A percentile compares a stretch with the other conserved stretches of the same genome.
phyloP scores from a whole-genome alignment of 2,113 vertebrate genomes.

The Rutilus rutilus region DNA sequence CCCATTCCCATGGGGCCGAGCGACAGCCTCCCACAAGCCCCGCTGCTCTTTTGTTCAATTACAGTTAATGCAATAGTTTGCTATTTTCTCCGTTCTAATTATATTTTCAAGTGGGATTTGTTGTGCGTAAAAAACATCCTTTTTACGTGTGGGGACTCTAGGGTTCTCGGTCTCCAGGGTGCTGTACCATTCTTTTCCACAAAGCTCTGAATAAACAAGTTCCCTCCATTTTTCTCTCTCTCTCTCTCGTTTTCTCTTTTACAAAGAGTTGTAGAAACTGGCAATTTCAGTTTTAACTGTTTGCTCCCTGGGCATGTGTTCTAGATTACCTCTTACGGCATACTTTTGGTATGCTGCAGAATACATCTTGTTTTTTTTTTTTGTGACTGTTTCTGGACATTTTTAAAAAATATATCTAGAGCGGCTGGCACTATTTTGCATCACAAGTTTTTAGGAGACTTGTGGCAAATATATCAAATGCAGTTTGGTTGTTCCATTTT shows the following conservation, averaged over 20 bases:
- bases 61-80: conserved; percentile 99
- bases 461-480: background rate
- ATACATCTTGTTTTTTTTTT: conserved; percentile 62
- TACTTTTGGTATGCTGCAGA: conserved; percentile 77
- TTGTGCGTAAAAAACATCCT: conserved; percentile 91
- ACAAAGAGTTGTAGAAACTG: conserved; percentile 84
- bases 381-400: conserved; percentile 44
- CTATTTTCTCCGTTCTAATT: conserved; percentile 96
- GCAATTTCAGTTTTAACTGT: conserved; percentile 92
- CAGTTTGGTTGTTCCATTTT: background rate
- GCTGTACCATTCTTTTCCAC: conserved; percentile 86
- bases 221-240: conserved; percentile 60
- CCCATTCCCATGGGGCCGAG: conserved; percentile 89
- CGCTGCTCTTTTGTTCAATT: conserved; percentile 99
- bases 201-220: conserved; percentile 96
- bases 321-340: conserved; percentile 89
- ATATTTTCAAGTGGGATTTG: conserved; percentile 99
- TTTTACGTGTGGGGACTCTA: conserved; percentile 85
- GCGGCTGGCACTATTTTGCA: conserved; percentile 32
- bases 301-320: conserved; percentile 92
- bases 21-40: conserved; percentile 93
- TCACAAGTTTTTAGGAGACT: background rate
- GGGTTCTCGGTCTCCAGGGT: conserved; percentile 87
- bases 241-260: conserved; percentile 18
- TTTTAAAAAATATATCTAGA: background rate